These are phyloP conservation scores for Bradypodion pumilum DNA, from an alignment of 2,797 vertebrate species.

Conservation along the genomic window DNA sequence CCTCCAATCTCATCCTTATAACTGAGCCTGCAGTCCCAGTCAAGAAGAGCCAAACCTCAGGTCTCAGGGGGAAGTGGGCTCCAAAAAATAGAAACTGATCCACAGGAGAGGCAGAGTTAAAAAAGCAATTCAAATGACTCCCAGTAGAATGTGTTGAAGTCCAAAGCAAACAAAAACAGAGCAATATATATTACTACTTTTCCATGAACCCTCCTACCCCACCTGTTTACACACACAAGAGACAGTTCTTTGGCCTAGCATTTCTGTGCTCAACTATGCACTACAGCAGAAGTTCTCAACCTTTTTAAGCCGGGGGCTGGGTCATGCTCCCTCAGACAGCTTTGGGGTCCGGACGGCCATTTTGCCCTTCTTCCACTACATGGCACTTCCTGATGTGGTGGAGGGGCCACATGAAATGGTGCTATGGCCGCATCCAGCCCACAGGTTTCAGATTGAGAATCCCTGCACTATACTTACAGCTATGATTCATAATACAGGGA, in stretches of 20 bases:
- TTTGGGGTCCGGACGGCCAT: too few relatives aligned
- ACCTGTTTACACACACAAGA: not conserved
- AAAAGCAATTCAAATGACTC: constrained; percentile 38
- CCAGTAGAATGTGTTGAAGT: constrained; percentile 26
- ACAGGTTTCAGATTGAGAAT: too few relatives aligned
- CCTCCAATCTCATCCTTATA: constrained; percentile 58
- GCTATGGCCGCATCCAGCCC: too few relatives aligned
- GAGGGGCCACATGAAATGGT: too few relatives aligned
- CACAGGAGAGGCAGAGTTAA: constrained; percentile 22
- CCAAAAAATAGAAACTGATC: constrained; percentile 46
- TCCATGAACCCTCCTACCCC: not conserved
- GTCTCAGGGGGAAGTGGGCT: constrained; percentile 40
- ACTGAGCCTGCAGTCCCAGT: constrained; percentile 54
- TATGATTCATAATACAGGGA: not conserved
- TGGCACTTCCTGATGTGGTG: too few relatives aligned
- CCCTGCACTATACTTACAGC: not conserved
- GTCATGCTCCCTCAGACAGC: too few relatives aligned
- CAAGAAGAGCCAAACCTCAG: constrained; percentile 32
- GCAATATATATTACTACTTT: not conserved
- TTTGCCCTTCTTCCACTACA: too few relatives aligned
- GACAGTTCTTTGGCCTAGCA: not conserved
- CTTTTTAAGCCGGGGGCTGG: too few relatives aligned
- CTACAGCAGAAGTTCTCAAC: too few relatives aligned
- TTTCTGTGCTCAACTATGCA: not conserved
- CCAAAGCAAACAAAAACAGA: not conserved